Conservation (phyloP, 2,888 invertebrate species). For the Salpingus planirostris region DNA sequence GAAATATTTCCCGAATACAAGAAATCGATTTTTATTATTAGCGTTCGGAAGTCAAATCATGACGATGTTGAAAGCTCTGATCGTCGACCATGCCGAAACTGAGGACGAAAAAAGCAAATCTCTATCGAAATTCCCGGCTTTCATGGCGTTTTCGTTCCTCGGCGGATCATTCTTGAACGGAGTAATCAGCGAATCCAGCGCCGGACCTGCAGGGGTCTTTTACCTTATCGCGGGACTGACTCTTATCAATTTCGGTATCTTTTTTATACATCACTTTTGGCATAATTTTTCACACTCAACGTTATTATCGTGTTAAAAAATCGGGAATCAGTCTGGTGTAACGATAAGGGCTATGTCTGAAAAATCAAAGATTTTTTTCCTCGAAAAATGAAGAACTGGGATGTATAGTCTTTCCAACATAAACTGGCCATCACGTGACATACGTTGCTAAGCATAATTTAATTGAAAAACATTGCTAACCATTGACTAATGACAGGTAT, state of each 20-base stretch:
- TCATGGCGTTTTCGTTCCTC: constrained; percentile 5
- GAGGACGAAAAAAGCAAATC: constrained; percentile 5
- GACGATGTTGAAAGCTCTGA: constrained; percentile 4
- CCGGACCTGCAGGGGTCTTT: constrained; percentile 4
- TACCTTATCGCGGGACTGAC: constrained; percentile 3
- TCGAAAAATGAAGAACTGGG: too few species aligned
- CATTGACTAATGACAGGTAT: too few species aligned
- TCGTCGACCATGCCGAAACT: constrained; percentile 6
- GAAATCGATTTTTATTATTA: constrained; percentile 3
- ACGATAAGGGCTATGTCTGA: too few species aligned
- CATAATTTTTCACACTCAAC: too few species aligned
- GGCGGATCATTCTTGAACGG: constrained; percentile 6
- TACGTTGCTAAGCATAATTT: too few species aligned
- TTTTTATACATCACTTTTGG: too few species aligned
- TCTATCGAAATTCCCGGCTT: constrained; percentile 7
- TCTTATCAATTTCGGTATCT: constrained; percentile 5
- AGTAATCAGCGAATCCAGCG: constrained; percentile 5
- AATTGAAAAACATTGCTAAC: too few species aligned
- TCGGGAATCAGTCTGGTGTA: too few species aligned
- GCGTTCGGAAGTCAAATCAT: constrained; percentile 9
- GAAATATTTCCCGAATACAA: background rate
- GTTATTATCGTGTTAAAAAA: too few species aligned
- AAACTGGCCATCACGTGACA: too few species aligned
- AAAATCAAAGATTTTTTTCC: too few species aligned
- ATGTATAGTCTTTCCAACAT: too few species aligned